These are phyloP conservation scores for Numida meleagris DNA, from an alignment of 2,113 vertebrate species.

Conservation along the genomic window DNA sequence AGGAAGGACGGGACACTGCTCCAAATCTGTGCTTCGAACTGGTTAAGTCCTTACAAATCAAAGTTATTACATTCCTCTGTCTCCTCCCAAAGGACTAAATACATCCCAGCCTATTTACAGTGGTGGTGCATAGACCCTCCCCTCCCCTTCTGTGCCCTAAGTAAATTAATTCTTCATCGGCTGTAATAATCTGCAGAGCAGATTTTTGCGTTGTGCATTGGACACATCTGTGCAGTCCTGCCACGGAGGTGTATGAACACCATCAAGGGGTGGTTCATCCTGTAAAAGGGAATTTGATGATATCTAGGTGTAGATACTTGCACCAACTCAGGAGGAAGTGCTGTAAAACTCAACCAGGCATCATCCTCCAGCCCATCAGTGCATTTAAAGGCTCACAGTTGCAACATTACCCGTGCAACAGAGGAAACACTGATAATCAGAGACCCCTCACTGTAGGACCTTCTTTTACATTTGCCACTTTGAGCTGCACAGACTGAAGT, in stretches of 20 bases:
- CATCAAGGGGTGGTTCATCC: not conserved
- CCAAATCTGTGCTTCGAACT: not conserved
- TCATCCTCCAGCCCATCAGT: not conserved
- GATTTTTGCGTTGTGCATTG: not conserved
- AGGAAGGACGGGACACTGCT: not conserved
- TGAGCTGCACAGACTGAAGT: not conserved
- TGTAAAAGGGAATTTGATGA: not conserved
- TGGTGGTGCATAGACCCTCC: not conserved
- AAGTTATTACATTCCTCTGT: not conserved
- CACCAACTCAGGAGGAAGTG: not conserved
- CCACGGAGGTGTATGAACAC: accelerated
- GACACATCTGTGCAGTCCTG: not conserved
- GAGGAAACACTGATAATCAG: not conserved
- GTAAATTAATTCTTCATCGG: not conserved
- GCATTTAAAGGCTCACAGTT: not conserved
- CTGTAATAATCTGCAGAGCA: not conserved
- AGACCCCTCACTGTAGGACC: not conserved
- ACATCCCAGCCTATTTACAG: accelerated
- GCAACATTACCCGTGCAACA: not conserved
- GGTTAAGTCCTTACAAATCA: not conserved
- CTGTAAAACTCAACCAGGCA: not conserved
- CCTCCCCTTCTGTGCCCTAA: not conserved
- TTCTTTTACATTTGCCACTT: not conserved
- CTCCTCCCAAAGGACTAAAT: not conserved
- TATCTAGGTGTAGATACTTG: not conserved